These are phyloP conservation scores for Epinotia brunnichana DNA, from an alignment of 2,888 invertebrate genomes.

Conservation along the genomic window DNA sequence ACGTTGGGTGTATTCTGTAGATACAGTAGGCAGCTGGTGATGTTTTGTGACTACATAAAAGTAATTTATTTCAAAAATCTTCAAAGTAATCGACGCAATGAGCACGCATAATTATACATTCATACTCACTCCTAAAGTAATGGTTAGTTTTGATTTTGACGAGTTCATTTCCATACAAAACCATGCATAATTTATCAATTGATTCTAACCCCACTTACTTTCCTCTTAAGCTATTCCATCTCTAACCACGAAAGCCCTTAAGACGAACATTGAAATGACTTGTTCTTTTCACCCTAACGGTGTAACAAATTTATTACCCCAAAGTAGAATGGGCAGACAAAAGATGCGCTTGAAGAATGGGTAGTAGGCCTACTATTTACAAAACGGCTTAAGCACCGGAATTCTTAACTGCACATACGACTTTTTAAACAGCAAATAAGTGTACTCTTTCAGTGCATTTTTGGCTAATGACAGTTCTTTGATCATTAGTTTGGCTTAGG, in stretches of 20 bases:
- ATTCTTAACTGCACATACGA: too few species aligned
- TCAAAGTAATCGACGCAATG: too few species aligned
- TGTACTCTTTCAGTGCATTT: conserved; percentile 37
- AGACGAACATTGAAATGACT: conserved; percentile 59
- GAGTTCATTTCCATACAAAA: neutral
- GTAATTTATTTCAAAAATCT: neutral
- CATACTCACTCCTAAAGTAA: neutral
- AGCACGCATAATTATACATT: neutral
- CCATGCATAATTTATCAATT: conserved; percentile 5
- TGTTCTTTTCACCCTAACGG: conserved; percentile 65
- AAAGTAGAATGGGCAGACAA: conserved; percentile 38
- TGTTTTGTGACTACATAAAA: neutral
- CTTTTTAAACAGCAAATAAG: neutral
- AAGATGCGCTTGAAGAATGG: conserved; percentile 42
- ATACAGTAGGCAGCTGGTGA: too few species aligned
- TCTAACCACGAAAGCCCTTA: conserved; percentile 41
- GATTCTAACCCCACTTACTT: neutral
- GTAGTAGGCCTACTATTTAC: conserved; percentile 1
- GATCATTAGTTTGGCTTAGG: conserved; percentile 42
- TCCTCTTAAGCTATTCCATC: conserved; percentile 35
- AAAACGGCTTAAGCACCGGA: neutral
- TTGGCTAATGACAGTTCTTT: conserved; percentile 38
- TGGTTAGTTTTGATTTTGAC: neutral
- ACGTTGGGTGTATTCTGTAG: too few species aligned
- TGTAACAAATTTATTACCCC: conserved; percentile 64